Evolutionary conservation across 1,140 invertebrate genomes (phyloP), one percentile per base, ranked within the genome.

Genomic region (Nasonia giraulti): DNA sequence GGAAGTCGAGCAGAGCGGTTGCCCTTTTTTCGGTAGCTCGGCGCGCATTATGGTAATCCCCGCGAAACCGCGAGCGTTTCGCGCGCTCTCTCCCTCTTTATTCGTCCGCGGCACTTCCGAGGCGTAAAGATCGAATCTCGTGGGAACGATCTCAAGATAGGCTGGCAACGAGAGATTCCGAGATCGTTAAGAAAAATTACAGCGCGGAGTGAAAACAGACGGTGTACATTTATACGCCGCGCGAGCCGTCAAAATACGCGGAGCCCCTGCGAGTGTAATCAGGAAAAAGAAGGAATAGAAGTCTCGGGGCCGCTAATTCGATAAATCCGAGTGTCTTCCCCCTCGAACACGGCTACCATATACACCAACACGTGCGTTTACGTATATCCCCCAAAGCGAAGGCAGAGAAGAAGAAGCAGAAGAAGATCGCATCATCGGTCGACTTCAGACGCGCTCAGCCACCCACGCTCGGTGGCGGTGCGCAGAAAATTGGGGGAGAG

Each of bases 361-460:
- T 44, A 10, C 40, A 44, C 1, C 40, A 7, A 7, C 12, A 17
- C 8, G 47, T 17, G n/a, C 27, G 68, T 71, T 23, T 71, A 71
- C 20, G 27, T 71, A 23, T 71, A 23, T 27, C 68, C 68, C 68
- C 68, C n/a, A n/a, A 23, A n/a, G 17, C 20, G n/a, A 71, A 71
- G 27, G 8, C 33, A 37, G 33, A 44, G 66, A 68, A 68, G 23
- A 62, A 71, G n/a, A 31, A 31, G 44, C 20, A 37, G 37, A 80
- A 68, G 78, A 80, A 80, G 68, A 40, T 82, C 44, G 37, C 37
- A 73, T 73, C 7, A 10, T 75, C 74, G 74, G 74, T 11, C 8
- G 74, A 75, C 74, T 75, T 75, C 37, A 44, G 31, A 74, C 12
- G 40, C 31, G 6, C 20, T n/a, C 14, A 40, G 37, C 74, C 74